Evolutionary conservation across 37 sponge, comb jelly and placozoan species (phyloP).

Genomic region (Dysidea cf. avara): DNA sequence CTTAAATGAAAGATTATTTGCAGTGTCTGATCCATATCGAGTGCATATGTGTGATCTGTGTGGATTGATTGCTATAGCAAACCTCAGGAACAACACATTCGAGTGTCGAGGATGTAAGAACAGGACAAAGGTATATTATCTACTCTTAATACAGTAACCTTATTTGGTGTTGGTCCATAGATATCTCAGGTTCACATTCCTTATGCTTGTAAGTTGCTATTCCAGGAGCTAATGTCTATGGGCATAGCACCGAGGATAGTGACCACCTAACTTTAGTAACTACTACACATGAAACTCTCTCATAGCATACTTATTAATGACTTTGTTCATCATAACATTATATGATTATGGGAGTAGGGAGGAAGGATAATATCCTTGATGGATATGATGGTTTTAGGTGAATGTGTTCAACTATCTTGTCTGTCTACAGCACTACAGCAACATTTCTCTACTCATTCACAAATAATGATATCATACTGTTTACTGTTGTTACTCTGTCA

Average conservation of each 20-base stretch:
- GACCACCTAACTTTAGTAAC: too few species aligned
- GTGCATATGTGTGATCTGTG: constrained; percentile 96
- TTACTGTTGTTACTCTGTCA: too few species aligned
- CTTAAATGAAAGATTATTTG: constrained; percentile 93
- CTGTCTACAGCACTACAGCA: too few species aligned
- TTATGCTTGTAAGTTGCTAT: constrained; percentile 97
- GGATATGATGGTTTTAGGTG: too few species aligned
- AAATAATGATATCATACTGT: too few species aligned
- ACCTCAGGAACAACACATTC: constrained; percentile 86
- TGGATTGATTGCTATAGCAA: constrained; percentile 97
- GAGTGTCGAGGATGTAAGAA: constrained; percentile 98
- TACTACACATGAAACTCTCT: too few species aligned
- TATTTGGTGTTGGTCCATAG: constrained; percentile 29
- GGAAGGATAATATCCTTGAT: too few species aligned
- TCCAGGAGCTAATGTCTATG: constrained; percentile 99
- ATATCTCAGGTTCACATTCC: constrained; percentile 97
- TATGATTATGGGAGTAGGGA: too few species aligned
- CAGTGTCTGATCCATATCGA: constrained; percentile 92
- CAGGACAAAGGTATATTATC: constrained; percentile 82
- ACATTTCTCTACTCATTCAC: too few species aligned
- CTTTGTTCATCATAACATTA: too few species aligned
- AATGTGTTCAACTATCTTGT: too few species aligned
- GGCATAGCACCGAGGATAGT: constrained; percentile 97
- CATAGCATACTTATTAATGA: too few species aligned
- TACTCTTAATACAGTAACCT: not conserved